phyloP scores from a whole-genome alignment of 2,888 invertebrate species.

The Drosophila buzzatii region DNA sequence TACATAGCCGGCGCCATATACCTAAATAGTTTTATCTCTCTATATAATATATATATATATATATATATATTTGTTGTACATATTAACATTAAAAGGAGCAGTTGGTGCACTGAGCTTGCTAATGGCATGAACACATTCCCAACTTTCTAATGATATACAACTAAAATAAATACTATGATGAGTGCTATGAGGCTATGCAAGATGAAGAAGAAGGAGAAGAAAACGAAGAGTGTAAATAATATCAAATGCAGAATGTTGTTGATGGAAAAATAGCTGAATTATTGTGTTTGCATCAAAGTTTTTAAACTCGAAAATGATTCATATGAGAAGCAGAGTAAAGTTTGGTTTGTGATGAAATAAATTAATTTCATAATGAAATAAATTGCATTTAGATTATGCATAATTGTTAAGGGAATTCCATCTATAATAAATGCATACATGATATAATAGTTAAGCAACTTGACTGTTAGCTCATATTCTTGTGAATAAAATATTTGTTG shows the following conservation, averaged over 20 bases:
- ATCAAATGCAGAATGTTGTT: not conserved
- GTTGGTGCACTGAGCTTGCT: slow-evolving; percentile 21
- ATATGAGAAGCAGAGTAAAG: too few species aligned
- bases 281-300: too few species aligned
- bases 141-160: slow-evolving; percentile 30
- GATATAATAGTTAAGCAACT: too few species aligned
- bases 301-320: too few species aligned
- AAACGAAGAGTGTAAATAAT: not conserved
- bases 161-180: slow-evolving; percentile 41
- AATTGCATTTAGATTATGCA: too few species aligned
- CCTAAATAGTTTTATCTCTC: slow-evolving; percentile 7
- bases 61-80: not conserved
- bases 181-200: slow-evolving; percentile 24
- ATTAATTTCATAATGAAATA: too few species aligned
- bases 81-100: slow-evolving; percentile 22
- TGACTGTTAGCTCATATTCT: too few species aligned
- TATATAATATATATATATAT: not conserved
- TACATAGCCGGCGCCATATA: slow-evolving; percentile 16
- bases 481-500: too few species aligned
- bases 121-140: slow-evolving; percentile 18
- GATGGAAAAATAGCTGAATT: too few species aligned
- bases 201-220: not conserved
- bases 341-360: too few species aligned
- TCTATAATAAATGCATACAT: too few species aligned
- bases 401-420: too few species aligned